Evolutionary conservation across 2,797 vertebrate genomes (phyloP).

Genomic region (Cirrhinus mrigala): DNA sequence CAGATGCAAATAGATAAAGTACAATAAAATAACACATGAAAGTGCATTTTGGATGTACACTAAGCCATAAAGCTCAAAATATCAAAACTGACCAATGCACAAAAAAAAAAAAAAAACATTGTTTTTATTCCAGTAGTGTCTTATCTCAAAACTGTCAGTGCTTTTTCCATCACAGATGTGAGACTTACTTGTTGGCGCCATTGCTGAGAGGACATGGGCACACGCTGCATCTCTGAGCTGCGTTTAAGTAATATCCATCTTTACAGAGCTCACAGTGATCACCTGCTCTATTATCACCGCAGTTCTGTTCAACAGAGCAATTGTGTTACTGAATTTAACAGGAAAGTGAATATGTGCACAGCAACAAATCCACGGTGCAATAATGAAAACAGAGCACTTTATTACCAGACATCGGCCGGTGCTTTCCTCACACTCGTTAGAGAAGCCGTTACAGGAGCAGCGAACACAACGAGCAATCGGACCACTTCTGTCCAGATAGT

Average conservation of each 20-base stretch:
- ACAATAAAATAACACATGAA: background rate
- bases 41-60: background rate
- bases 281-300: conserved; percentile 88
- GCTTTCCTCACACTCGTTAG: conserved; percentile 85
- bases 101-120: too few species aligned
- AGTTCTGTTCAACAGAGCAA: conserved; percentile 80
- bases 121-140: too few species aligned
- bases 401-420: conserved; percentile 89
- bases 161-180: background rate
- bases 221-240: conserved; percentile 78
- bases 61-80: too few species aligned
- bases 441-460: conserved; percentile 89
- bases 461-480: conserved; percentile 77
- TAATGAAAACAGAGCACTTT: background rate
- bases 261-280: conserved; percentile 90
- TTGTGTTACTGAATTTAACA: background rate
- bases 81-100: too few species aligned
- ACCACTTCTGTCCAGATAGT: conserved; percentile 81
- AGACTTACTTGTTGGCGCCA: conserved; percentile 83
- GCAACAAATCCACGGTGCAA: background rate
- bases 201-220: conserved; percentile 87
- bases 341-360: conserved; percentile 1
- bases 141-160: background rate
- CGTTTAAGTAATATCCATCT: conserved; percentile 87
- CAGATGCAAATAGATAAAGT: background rate